Base-by-base conservation (phyloP, 64 coral and sea anemone genomes). In the Actinia equina region DNA sequence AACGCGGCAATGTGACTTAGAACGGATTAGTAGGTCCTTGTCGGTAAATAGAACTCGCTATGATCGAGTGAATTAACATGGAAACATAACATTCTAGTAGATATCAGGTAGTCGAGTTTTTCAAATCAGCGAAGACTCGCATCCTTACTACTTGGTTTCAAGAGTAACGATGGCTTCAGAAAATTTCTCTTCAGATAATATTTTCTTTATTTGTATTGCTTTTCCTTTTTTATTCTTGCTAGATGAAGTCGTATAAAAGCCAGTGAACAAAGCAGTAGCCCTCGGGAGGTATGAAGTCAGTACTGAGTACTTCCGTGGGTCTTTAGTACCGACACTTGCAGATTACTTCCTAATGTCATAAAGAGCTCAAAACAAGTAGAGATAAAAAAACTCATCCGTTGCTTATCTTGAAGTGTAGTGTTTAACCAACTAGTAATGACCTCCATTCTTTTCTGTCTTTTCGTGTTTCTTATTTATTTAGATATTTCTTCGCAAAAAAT, bases 311-410 rank as follows among this genome's bases (percentile, higher is more conserved):
- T 74, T 74, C 69, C 69, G 69, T 41, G 26, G 69, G 14, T 9
- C 69, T 74, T 69, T 41, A 74, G 37, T 25, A 74, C 26, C 69
- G 69, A 30, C 69, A 74, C 69, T 69, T 74, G 69, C 69, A 74
- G 69, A 74, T 41, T 74, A 74, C 69, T 74, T 74, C 69, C 69
- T 74, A 74, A 74, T 74, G 69, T 74, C 69, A 74, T 74, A 74
- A 74, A 74, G 69, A 71, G 23, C 69, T 74, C 25, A 74, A 74
- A 74, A 14, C 26, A 69, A 49, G 63, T 23, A 22, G 26, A 74
- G 69, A 74, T 74, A 74, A 74, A 74, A n/a, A 74, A 30, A 74
- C 69, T 74, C 69, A 41, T 74, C 26, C 26, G 69, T 18, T 42
- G n/a, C 23, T 74, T 74, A 74, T 74, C 69, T 74, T 74, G 69